Evolutionary conservation across 2,113 vertebrate species (phyloP), one percentile per base, ranked within the genome.

Genomic region (Kryptolebias marmoratus): DNA sequence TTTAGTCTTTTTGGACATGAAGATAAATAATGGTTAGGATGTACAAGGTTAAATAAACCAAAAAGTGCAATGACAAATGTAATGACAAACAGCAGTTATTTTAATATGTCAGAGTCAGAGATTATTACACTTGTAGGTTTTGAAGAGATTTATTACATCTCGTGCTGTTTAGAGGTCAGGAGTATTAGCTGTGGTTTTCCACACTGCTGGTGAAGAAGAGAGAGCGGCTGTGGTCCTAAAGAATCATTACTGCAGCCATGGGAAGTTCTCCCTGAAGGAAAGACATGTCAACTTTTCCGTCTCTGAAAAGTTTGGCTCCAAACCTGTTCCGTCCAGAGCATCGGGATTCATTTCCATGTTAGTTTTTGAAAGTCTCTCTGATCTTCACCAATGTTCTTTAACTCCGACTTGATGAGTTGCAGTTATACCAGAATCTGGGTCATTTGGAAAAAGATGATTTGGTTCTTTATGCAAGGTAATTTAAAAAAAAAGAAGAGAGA

Each of bases 211-310:
- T 63, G 73, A 64, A 68, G 22, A 57, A 69, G 61, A 71, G 61
- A 71, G 2, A 44, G 39, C 57, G 66, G 64, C 5, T 74, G 39
- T 64, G 69, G 68, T 75, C 16, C 57, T 66, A 82, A 76, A 79
- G 70, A 75, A 77, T 63, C 81, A 59, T 80, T 39, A 76, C 63
- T 65, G 67, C 73, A 84, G 75, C 68, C 69, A 73, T 71, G 76
- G 83, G 84, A 92, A 91, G 81, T 53, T 76, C 55, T 85, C 86
- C 68, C 82, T 79, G 71, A 86, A 89, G 82, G 62, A 88, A 81
- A 69, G 71, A 77, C 22, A 79, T 87, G 89, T 91, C 84, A 88
- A 62, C 70, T 83, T 94, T 93, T 93, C 92, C 92, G 85, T 89
- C 75, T 86, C 83, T 87, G 73, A 86, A 86, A 84, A 70, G 54